Conservation (phyloP, 1,140 invertebrate genomes). For the Sinella curviseta region DNA sequence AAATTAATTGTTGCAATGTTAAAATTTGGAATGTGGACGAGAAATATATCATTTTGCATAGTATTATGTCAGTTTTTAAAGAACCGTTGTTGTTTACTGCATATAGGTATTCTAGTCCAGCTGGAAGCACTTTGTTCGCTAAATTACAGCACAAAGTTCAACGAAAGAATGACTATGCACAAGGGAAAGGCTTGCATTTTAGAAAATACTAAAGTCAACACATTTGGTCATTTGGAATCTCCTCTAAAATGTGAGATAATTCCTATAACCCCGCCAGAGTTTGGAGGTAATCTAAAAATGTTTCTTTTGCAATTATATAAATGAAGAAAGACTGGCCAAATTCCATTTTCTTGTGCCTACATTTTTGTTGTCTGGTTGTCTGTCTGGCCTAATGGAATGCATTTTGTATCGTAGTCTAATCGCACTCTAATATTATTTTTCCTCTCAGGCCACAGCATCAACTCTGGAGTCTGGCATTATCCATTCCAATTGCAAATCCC, state of each 20-base stretch:
- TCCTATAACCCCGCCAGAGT: not conserved
- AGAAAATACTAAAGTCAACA: not conserved
- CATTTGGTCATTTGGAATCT: slow-evolving; percentile 16
- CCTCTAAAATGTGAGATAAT: slow-evolving; percentile 16
- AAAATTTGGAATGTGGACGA: not conserved
- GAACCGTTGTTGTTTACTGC: too few species aligned
- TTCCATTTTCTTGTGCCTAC: not conserved
- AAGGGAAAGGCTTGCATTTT: not conserved
- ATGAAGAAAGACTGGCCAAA: too few species aligned
- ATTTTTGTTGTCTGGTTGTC: too few species aligned
- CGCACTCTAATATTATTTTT: too few species aligned
- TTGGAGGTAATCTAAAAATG: slow-evolving; percentile 4
- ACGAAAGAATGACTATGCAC: not conserved
- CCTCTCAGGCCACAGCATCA: slow-evolving; percentile 2
- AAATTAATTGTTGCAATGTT: not conserved
- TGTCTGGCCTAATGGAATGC: too few species aligned
- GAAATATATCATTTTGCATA: not conserved
- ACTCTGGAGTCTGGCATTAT: slow-evolving; percentile 20
- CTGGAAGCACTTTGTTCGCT: slow-evolving; percentile 3
- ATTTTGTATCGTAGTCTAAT: too few species aligned
- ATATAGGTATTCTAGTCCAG: not conserved
- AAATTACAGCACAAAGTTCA: not conserved
- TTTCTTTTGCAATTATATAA: too few species aligned
- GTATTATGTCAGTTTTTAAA: too few species aligned
- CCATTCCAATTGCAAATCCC: not conserved